Evolutionary conservation across 35 echinoderm and acorn worm genomes (phyloP).

Genomic region (Apostichopus japonicus): DNA sequence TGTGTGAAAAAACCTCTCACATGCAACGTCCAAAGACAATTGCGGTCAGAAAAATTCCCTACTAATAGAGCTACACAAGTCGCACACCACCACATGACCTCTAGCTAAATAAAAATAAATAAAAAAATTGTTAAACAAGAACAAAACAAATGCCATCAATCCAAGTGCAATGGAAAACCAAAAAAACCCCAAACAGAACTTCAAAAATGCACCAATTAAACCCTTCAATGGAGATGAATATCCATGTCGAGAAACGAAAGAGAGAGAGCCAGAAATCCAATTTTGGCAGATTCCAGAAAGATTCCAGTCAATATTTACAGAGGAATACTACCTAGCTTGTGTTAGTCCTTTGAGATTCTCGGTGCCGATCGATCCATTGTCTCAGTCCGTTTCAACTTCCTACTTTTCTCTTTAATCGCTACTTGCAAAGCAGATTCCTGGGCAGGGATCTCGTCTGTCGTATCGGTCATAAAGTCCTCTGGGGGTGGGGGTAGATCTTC

Average conservation of each 20-base stretch:
- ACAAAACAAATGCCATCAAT: not conserved
- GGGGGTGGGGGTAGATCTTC: not conserved
- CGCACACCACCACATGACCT: not conserved
- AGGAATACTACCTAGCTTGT: constrained; percentile 23
- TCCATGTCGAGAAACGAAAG: not conserved
- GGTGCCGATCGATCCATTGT: constrained; percentile 43
- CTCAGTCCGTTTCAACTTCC: constrained; percentile 32
- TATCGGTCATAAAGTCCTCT: constrained; percentile 9
- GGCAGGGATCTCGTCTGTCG: not conserved
- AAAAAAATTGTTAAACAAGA: not conserved
- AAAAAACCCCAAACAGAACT: not conserved
- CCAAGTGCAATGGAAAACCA: not conserved
- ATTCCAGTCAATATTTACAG: constrained; percentile 12
- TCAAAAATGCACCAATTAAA: not conserved
- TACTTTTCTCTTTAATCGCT: constrained; percentile 24
- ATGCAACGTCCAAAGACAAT: too few relatives aligned
- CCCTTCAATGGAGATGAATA: not conserved
- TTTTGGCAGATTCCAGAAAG: not conserved
- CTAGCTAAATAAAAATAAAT: not conserved
- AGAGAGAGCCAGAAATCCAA: not conserved
- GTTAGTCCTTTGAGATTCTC: constrained; percentile 11
- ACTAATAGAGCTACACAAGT: not conserved
- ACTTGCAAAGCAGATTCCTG: not conserved
- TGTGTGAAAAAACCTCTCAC: too few relatives aligned
- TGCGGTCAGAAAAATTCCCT: not conserved